These are phyloP conservation scores for Caenorhabditis sp. DNA, from an alignment of 2,888 invertebrate species.

Conservation along the genomic window DNA sequence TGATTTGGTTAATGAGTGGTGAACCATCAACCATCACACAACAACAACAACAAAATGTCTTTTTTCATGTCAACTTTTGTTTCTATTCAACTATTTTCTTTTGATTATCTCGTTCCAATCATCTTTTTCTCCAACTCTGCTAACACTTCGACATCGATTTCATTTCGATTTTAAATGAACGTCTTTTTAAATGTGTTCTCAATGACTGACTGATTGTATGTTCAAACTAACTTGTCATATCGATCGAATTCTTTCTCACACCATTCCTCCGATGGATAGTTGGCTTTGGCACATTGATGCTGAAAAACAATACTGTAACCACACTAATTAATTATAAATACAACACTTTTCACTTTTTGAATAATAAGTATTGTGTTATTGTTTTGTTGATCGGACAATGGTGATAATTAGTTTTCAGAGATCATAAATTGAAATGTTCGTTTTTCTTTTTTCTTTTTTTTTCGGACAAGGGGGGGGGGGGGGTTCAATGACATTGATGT, in stretches of 20 bases:
- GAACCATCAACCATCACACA: background rate
- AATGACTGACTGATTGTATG: too few species aligned
- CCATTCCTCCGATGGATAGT: constrained; percentile 55
- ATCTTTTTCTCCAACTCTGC: background rate
- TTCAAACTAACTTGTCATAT: constrained; percentile 36
- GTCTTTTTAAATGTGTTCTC: too few species aligned
- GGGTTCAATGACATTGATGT: constrained; percentile 1
- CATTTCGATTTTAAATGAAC: too few species aligned
- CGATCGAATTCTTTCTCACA: constrained; percentile 50
- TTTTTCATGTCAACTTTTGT: background rate
- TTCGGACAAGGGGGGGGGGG: background rate
- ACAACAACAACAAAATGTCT: background rate
- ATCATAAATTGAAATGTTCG: background rate
- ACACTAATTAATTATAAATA: background rate
- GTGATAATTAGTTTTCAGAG: background rate
- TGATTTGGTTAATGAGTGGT: constrained; percentile 22
- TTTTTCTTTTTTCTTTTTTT: background rate
- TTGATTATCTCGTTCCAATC: background rate
- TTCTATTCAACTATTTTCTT: background rate
- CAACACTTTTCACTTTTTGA: background rate
- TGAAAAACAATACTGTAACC: constrained; percentile 20
- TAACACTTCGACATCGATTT: too few species aligned
- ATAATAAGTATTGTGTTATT: background rate
- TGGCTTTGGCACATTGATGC: constrained; percentile 51
- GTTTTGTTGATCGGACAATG: background rate